These are phyloP conservation scores for Urocynchramus pylzowi DNA, from an alignment of 2,113 vertebrate genomes.

Conservation along the genomic window DNA sequence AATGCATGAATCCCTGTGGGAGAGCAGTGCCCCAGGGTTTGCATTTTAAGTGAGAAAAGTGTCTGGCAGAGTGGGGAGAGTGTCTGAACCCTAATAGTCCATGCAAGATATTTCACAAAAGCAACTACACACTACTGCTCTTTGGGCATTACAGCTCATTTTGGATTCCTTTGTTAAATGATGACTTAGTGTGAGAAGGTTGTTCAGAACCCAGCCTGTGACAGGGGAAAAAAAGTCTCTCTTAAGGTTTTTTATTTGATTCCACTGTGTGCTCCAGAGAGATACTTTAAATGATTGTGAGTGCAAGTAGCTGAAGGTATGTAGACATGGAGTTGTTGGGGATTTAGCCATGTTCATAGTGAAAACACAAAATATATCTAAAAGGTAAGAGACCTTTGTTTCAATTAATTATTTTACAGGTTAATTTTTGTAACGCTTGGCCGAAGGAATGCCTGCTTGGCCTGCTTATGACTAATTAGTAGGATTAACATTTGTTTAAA, in stretches of 20 bases:
- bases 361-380: neutral
- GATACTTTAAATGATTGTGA: neutral
- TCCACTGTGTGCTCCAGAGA: neutral
- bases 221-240: too few relatives aligned
- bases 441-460: neutral
- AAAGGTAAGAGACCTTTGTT: neutral
- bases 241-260: neutral
- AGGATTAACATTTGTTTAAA: neutral
- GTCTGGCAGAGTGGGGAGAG: neutral
- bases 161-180: neutral
- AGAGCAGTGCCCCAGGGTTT: neutral
- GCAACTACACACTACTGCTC: neutral
- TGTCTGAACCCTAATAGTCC: neutral
- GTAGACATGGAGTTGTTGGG: neutral
- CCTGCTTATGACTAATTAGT: neutral
- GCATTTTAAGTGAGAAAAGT: neutral
- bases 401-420: neutral
- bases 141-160: neutral
- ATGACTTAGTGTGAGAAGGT: neutral
- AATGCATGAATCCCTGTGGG: accelerated
- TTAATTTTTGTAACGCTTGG: neutral
- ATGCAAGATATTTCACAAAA: neutral
- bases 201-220: neutral
- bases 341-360: neutral
- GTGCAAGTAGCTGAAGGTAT: neutral